A percentile compares a stretch with the other conserved stretches of the same genome.
phyloP scores from a whole-genome alignment of 92 coral and sea anemone genomes.

The Chrysogorgia sp. region DNA sequence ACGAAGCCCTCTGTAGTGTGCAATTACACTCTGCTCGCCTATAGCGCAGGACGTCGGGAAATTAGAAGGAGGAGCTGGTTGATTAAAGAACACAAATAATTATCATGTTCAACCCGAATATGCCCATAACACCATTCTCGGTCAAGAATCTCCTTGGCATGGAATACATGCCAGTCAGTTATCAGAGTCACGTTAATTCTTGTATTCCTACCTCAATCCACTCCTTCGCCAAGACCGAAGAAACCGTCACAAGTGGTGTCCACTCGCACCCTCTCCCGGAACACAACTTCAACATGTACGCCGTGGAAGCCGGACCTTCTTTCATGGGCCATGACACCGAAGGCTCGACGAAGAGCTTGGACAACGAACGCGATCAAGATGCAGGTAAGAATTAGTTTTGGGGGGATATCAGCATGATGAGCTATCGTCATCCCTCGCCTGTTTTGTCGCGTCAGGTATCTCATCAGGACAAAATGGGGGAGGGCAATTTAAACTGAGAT shows the following conservation, averaged over 20 bases:
- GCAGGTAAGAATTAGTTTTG: conserved; percentile 12
- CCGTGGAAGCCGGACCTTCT: conserved; percentile 71
- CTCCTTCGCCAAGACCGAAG: conserved; percentile 81
- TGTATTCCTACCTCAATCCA: conserved; percentile 69
- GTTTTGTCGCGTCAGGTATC: conserved; percentile 25
- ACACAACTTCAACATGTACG: conserved; percentile 81
- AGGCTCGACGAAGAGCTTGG: conserved; percentile 78
- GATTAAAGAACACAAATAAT: conserved; percentile 44
- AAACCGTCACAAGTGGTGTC: conserved; percentile 78
- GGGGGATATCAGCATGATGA: not conserved
- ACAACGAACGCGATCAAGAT: conserved; percentile 63
- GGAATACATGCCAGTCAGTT: conserved; percentile 80
- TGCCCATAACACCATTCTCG: conserved; percentile 95
- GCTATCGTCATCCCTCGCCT: not conserved
- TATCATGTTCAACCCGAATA: conserved; percentile 90
- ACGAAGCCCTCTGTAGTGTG: conserved; percentile 45
- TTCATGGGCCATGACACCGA: conserved; percentile 68
- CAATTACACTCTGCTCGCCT: conserved; percentile 41
- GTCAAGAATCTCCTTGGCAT: conserved; percentile 83
- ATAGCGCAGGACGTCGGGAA: conserved; percentile 30
- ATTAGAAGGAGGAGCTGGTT: conserved; percentile 11
- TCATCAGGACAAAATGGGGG: conserved; percentile 43
- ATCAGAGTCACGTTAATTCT: conserved; percentile 75
- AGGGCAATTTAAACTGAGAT: conserved; percentile 43
- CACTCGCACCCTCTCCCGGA: conserved; percentile 76